These are phyloP conservation scores for Philonicus albiceps DNA, from an alignment of 2,888 invertebrate species.

Conservation along the genomic window DNA sequence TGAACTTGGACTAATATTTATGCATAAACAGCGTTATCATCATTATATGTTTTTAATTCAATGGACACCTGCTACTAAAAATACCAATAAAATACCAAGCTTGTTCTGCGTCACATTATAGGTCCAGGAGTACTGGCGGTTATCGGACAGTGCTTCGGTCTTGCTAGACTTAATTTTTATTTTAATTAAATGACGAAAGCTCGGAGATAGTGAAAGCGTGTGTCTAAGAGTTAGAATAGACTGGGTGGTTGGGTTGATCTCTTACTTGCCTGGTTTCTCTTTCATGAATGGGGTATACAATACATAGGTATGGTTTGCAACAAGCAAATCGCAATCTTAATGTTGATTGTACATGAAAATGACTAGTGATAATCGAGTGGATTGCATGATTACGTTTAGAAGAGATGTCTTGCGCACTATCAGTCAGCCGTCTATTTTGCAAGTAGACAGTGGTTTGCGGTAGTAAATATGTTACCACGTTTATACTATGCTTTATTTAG, in stretches of 20 bases:
- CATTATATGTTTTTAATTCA: not conserved
- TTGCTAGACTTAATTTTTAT: not conserved
- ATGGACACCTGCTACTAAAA: not conserved
- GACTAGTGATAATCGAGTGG: not conserved
- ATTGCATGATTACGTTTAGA: not conserved
- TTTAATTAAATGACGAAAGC: not conserved
- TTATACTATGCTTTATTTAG: slow-evolving; percentile 57
- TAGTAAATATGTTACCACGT: not conserved
- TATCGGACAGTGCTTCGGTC: not conserved
- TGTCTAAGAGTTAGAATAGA: not conserved
- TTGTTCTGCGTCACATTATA: not conserved
- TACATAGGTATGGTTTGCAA: not conserved
- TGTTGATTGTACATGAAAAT: not conserved
- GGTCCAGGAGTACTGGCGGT: not conserved
- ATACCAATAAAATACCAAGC: not conserved
- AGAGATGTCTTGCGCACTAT: not conserved
- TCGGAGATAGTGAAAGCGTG: not conserved
- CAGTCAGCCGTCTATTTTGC: not conserved
- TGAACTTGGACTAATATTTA: not conserved
- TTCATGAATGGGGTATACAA: not conserved
- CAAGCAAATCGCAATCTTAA: not conserved
- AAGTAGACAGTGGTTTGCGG: not conserved
- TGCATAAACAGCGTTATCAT: not conserved
- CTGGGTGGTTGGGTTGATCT: not conserved
- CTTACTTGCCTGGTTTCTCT: not conserved